Conservation (phyloP, 2,797 vertebrate species). For the Anguilla obscura region DNA sequence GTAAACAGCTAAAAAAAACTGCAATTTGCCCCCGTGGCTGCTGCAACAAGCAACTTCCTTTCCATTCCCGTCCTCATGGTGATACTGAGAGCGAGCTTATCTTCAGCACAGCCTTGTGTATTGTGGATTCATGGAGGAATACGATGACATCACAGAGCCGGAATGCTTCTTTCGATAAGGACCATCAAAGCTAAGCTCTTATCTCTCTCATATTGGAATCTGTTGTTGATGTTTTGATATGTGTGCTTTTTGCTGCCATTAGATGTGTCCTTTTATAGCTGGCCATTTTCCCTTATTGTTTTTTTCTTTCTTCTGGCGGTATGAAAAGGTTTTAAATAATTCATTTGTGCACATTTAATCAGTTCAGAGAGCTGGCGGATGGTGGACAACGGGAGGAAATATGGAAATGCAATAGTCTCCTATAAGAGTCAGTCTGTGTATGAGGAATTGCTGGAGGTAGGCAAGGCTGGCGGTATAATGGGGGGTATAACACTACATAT, state of each 20-base stretch:
- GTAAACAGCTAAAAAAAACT: background rate
- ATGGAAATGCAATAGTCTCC: constrained; percentile 1
- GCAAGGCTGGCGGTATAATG: background rate
- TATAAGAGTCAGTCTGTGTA: background rate
- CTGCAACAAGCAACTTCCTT: background rate
- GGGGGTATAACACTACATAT: background rate
- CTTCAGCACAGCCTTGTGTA: background rate
- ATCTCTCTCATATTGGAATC: background rate
- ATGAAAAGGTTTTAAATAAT: background rate
- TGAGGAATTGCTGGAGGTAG: background rate
- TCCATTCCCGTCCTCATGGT: background rate
- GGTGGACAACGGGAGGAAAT: background rate
- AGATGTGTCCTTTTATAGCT: constrained; percentile 4
- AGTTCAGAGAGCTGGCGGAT: background rate
- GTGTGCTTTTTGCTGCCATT: background rate
- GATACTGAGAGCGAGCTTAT: background rate
- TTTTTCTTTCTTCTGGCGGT: background rate
- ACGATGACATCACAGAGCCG: background rate
- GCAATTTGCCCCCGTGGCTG: background rate
- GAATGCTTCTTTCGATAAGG: background rate
- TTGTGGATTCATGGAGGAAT: background rate
- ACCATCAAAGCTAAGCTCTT: background rate
- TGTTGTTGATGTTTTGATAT: constrained; percentile 6
- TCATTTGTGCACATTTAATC: background rate
- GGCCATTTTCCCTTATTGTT: constrained; percentile 1